Percentiles rank a stretch among this genome's conserved stretches.
Conservation (phyloP, 2,797 vertebrate genomes). For the Hydrolagus colliei region DNA sequence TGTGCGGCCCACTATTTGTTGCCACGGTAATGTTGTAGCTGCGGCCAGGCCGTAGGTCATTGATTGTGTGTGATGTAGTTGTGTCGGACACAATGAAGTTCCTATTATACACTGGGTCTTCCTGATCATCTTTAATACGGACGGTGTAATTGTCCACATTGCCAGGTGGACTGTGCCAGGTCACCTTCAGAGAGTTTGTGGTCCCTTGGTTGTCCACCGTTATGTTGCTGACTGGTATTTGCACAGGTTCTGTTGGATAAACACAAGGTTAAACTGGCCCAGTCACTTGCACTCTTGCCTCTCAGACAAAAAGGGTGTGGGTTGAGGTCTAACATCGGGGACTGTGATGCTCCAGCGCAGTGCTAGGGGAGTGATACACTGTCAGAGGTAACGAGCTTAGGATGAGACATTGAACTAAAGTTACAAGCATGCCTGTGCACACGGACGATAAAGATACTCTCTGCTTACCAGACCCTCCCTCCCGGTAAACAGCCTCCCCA, state of each 20-base stretch:
- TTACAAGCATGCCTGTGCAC: no score
- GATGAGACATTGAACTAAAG: no score
- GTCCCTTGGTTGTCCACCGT: not conserved
- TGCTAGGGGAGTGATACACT: no score
- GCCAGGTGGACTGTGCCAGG: not conserved
- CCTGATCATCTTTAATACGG: not conserved
- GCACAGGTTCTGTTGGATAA: not conserved
- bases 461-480: no score
- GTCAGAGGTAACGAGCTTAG: no score
- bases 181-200: not conserved
- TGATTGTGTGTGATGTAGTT: not conserved
- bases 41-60: not conserved
- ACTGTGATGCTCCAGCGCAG: no score
- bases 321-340: no score
- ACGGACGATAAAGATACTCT: no score
- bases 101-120: not conserved
- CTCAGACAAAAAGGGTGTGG: no score
- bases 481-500: no score
- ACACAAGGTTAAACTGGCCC: not conserved
- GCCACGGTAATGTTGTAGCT: not conserved
- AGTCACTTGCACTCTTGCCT: no score
- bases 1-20: slow-evolving; percentile 1
- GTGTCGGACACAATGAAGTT: not conserved
- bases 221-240: slow-evolving; percentile 3
- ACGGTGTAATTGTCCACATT: not conserved